A percentile compares a stretch with the other conserved stretches of the same genome.
Conservation (phyloP, 2,113 vertebrate genomes). For the Equus przewalskii region DNA sequence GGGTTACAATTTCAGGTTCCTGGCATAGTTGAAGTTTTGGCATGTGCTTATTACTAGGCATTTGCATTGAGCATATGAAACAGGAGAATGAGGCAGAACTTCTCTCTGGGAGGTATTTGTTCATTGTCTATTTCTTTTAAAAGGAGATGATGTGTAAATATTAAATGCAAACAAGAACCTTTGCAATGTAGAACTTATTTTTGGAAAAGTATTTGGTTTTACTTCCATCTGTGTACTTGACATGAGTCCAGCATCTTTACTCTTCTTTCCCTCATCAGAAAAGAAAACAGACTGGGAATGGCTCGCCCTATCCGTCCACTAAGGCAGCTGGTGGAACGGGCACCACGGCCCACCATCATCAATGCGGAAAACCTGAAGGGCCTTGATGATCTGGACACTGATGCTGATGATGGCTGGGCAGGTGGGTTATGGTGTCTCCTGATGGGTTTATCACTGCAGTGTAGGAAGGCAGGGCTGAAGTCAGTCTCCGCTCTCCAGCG, state of each 20-base stretch:
- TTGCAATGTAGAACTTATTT: neutral
- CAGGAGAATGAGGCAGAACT: too few species aligned
- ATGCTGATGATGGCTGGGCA: conserved; percentile 98
- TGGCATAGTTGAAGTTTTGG: neutral
- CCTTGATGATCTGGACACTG: conserved; percentile 96
- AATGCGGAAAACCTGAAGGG: conserved; percentile 98
- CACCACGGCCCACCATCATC: conserved; percentile 94
- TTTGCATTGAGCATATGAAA: neutral
- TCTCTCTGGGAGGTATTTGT: neutral
- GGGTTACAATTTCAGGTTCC: rapidly evolving
- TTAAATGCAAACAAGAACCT: neutral
- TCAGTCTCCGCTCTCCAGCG: rapidly evolving
- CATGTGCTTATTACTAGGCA: rapidly evolving
- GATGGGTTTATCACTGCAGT: rapidly evolving
- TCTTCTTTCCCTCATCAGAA: conserved; percentile 79
- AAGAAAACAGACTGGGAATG: conserved; percentile 91
- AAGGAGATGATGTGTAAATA: neutral
- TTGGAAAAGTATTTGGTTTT: neutral
- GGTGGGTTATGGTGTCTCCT: conserved; percentile 86
- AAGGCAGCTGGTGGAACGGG: conserved; percentile 91
- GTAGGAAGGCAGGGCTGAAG: too few species aligned
- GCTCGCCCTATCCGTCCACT: conserved; percentile 91
- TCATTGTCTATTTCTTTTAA: neutral
- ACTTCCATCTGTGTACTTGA: neutral
- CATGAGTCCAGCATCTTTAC: neutral